These are phyloP conservation scores for Loxodonta africana DNA, from an alignment of 2,113 vertebrate species.

Conservation along the genomic window DNA sequence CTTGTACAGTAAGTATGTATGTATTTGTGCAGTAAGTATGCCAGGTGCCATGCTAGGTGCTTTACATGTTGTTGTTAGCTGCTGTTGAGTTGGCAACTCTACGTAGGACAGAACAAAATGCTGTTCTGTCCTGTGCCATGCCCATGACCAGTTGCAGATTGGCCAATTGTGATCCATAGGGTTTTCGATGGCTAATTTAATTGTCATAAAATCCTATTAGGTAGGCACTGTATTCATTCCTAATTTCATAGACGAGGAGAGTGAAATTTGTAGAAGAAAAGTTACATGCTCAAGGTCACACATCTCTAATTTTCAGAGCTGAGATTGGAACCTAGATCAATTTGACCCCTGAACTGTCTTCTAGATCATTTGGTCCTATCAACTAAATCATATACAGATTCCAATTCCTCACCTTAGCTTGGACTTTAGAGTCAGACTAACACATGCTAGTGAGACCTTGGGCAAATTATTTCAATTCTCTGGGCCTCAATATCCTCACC, in stretches of 20 bases:
- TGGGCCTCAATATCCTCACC: neutral
- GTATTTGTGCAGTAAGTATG: neutral
- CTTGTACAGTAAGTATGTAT: neutral
- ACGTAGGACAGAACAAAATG: too few relatives aligned
- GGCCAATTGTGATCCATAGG: neutral
- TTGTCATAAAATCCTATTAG: constrained; percentile 17
- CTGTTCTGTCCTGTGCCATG: neutral
- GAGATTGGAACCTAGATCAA: neutral
- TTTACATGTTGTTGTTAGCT: neutral
- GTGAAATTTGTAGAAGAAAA: neutral
- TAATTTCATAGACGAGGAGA: constrained; percentile 16
- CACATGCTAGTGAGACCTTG: constrained; percentile 14
- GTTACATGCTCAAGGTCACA: neutral
- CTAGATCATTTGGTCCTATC: neutral
- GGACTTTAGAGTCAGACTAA: neutral
- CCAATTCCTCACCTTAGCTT: neutral
- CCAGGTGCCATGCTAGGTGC: neutral
- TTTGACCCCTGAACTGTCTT: neutral
- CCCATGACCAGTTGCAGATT: neutral
- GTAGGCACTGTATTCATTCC: neutral
- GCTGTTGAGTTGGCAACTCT: neutral
- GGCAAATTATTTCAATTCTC: neutral
- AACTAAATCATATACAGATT: neutral
- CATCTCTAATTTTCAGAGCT: neutral
- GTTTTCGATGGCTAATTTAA: constrained; percentile 19